Percentiles rank a stretch among this genome's conserved stretches.
Evolutionary conservation across 2,888 invertebrate genomes (phyloP).

Genomic region (Clepsis dumicolana): DNA sequence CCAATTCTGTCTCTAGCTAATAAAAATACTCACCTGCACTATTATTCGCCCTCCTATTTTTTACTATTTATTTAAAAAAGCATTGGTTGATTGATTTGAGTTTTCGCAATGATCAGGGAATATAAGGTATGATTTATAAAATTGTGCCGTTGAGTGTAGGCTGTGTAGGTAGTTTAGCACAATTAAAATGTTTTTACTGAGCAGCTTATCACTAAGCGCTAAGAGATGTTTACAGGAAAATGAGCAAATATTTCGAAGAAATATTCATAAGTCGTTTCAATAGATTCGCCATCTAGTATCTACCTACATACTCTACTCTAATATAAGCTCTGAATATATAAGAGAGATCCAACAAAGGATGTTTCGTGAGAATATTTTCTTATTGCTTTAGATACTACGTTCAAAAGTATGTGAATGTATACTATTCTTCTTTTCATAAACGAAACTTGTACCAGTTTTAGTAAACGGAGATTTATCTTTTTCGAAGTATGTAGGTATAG

Average conservation of each 20-base stretch:
- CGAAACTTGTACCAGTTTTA: background rate
- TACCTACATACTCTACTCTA: background rate
- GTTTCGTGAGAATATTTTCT: background rate
- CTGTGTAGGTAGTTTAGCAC: too few species aligned
- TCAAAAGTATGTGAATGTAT: background rate
- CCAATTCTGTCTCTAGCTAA: too few species aligned
- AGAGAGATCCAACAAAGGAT: conserved; percentile 2
- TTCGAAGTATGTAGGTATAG: background rate
- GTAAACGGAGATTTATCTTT: background rate
- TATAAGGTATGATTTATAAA: too few species aligned
- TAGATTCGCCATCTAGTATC: background rate
- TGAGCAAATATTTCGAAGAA: conserved; percentile 5
- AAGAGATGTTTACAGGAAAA: conserved; percentile 1
- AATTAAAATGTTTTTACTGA: background rate
- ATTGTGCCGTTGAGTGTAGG: too few species aligned
- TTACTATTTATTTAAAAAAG: too few species aligned
- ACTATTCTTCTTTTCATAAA: background rate
- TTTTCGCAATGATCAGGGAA: too few species aligned
- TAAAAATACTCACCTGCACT: too few species aligned
- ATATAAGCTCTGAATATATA: background rate
- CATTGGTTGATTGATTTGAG: too few species aligned
- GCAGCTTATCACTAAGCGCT: background rate
- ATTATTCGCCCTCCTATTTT: too few species aligned
- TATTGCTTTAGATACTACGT: background rate
- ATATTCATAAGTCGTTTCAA: conserved; percentile 1